Percentiles rank a stretch among this genome's conserved stretches.
phyloP scores from a whole-genome alignment of 2,797 vertebrate genomes.

The Vultur gryphus region DNA sequence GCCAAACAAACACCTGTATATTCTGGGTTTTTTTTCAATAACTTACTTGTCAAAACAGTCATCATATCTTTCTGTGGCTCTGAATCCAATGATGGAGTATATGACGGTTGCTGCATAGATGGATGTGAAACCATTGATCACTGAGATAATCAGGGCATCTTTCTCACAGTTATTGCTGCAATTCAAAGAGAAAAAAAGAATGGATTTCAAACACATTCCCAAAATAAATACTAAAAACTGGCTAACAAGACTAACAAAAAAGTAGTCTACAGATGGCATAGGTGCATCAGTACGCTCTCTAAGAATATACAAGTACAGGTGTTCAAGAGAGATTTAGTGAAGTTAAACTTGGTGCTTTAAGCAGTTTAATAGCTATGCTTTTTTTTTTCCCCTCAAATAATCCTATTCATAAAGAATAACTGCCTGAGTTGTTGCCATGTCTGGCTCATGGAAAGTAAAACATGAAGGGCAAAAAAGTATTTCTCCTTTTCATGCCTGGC shows the following conservation, averaged over 20 bases:
- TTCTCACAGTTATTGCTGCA: slow-evolving; percentile 91
- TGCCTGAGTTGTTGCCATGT: background rate
- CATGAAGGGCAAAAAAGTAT: background rate
- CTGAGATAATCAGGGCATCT: slow-evolving; percentile 86
- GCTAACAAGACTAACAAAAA: background rate
- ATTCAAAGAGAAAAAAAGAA: background rate
- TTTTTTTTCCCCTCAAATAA: background rate
- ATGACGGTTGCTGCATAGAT: slow-evolving; percentile 87
- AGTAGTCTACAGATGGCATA: background rate
- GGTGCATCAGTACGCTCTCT: background rate
- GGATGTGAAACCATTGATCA: slow-evolving; percentile 88
- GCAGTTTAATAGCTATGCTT: background rate
- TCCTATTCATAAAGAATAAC: background rate
- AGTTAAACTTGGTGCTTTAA: background rate
- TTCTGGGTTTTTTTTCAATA: fast-evolving
- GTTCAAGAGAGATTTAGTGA: background rate
- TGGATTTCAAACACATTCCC: background rate
- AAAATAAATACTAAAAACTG: background rate
- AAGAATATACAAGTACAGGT: background rate
- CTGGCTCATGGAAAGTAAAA: background rate
- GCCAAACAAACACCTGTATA: background rate
- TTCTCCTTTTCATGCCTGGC: background rate
- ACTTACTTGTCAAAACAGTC: slow-evolving; percentile 81
- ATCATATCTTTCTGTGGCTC: slow-evolving; percentile 86
- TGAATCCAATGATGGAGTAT: slow-evolving; percentile 91